Base-by-base conservation (phyloP, 2,113 vertebrate genomes). In the Microtus oregoni region DNA sequence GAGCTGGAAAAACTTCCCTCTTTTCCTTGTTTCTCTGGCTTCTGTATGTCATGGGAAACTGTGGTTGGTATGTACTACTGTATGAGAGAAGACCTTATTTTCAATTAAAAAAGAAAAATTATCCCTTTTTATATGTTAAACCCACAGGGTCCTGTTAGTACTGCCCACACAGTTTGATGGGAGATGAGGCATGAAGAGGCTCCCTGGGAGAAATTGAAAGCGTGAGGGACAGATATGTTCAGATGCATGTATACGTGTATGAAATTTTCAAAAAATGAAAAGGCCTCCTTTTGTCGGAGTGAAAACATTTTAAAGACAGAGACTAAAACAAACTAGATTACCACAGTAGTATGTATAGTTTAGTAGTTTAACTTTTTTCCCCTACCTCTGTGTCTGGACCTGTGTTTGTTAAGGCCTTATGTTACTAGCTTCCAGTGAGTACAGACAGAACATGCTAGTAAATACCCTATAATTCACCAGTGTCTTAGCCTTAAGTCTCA, bases 21-120 rank as follows among this genome's bases (percentile, higher is more conserved):
- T 95, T 92, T 92, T 75, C 61, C 50, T 28, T 96, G 15, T 91
- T 93, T 11, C 26, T 92, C 15, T 88, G 9, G 0, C 41, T 95
- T 79, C 7, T 77, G 50, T 70, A 5, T 22, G 44, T 81, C 55
- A 38, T 3, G 30, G 32, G 83, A 65, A 65, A 17, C 3, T 86
- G 32, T 82, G 20, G 22, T 82, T 61, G 35, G 35, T 35, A 26
- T 61, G 3, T 61, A 61, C 24, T 75, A 41, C 7, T 44, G 2
- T 26, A 28, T 76, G 73, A 76, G 41, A 44, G 5, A 76, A 26
- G 73, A 76, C 13, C 38, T 35, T 61, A 15, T 82, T 82, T 82
- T 38, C 55, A 82, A 82, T 52, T 61, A 82, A 61, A 38, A 55
- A 82, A 28, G 5, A 8, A 63, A 63, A 82, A 63, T 41, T 28